Evolutionary conservation across 2,888 invertebrate species (phyloP), one percentile per base, ranked within the genome.

Genomic region (Notodonta dromedarius): DNA sequence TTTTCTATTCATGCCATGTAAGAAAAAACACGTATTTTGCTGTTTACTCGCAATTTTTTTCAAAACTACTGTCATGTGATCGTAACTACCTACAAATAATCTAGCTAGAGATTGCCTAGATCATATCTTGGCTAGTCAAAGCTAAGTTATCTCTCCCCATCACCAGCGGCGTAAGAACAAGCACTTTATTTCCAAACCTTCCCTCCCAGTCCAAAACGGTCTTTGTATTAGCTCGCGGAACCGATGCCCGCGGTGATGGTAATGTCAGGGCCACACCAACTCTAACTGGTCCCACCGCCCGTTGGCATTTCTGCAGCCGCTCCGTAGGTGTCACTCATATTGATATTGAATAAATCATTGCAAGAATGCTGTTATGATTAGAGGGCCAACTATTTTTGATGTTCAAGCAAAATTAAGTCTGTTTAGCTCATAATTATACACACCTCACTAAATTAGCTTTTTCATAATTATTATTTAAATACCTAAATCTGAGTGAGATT

Each of bases 201-300:
- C 9, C 7, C 40, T 14, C 40, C 14, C 55, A n/a, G 40, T 55
- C 62, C 64, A 65, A 68, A 61, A 55, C 50, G 16, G 7, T 63
- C 62, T 61, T 63, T 67, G 74, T 65, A 71, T 80, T 84, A 80
- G 82, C 73, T 84, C 66, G 75, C 85, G 85, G 83, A 86, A 83
- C 80, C 70, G 66, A 77, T 63, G 65, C 51, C 44, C 11, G 60
- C 62, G 65, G 70, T 68, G 76, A 73, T 65, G 78, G 74, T 83
- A 87, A 87, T 87, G 87, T 87, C 87, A 87, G 51, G 87, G 87
- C 68, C 86, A 62, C 71, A 60, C 79, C 79, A 65, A 75, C 77
- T 79, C 80, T 79, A 86, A 85, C 84, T 80, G 80, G 85, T 79
- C 79, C 76, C 74, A 71, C 68, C 24, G 24, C 56, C 16, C 16